Conservation (phyloP, 2,888 invertebrate genomes). For the Mechanitis mazaeus region DNA sequence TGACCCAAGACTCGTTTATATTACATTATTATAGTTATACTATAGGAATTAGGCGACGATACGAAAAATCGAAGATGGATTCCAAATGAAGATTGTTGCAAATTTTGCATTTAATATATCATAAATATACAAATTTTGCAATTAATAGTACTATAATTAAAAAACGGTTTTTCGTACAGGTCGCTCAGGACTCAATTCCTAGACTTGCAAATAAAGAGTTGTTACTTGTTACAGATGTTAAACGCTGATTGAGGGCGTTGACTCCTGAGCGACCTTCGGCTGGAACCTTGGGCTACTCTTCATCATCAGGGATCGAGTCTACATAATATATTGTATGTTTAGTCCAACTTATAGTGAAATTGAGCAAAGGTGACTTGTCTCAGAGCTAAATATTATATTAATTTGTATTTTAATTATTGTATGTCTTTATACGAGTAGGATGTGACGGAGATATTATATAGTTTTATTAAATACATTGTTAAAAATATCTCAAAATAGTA, state of each 20-base stretch:
- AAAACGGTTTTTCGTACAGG: constrained; percentile 43
- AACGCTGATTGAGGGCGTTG: constrained; percentile 71
- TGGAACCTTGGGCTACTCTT: constrained; percentile 21
- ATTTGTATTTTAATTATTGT: no score
- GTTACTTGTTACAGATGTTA: constrained; percentile 74
- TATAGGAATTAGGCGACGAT: constrained; percentile 20
- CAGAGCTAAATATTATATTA: no score
- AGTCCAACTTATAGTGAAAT: not conserved
- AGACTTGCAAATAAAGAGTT: constrained; percentile 50
- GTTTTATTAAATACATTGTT: no score
- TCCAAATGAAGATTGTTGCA: constrained; percentile 8
- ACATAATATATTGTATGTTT: not conserved
- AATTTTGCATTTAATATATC: not conserved
- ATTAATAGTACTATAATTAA: no score
- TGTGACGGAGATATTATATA: no score
- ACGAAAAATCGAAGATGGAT: constrained; percentile 25
- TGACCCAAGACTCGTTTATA: not conserved
- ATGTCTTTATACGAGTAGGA: no score
- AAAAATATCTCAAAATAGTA: no score
- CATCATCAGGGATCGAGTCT: constrained; percentile 12
- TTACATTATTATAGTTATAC: not conserved
- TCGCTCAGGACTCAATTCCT: constrained; percentile 67
- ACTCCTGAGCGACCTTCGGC: constrained; percentile 69
- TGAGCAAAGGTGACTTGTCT: no score
- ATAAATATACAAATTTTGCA: no score